Evolutionary conservation across 53 echinoderm and acorn worm species (phyloP).

Genomic region (Apostichopus leukothele): DNA sequence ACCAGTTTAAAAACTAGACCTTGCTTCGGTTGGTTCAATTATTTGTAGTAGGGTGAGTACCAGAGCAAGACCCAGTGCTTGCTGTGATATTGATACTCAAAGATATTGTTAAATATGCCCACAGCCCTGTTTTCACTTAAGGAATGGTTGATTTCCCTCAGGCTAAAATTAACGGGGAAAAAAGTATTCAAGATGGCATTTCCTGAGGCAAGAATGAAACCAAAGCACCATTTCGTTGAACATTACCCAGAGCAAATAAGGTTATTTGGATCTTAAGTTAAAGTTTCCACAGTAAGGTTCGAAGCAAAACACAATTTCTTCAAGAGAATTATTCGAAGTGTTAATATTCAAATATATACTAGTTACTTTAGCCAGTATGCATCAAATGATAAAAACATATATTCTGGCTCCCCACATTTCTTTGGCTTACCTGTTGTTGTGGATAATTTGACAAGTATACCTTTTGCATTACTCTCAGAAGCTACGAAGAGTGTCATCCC

Average conservation of each 20-base stretch:
- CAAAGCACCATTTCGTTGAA: conserved; percentile 21
- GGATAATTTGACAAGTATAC: conserved; percentile 13
- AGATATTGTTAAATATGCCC: not conserved
- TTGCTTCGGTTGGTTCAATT: conserved; percentile 9
- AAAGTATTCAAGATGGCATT: not conserved
- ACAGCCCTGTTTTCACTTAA: not conserved
- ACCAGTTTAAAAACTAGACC: conserved; percentile 27
- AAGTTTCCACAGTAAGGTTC: not conserved
- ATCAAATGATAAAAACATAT: conserved; percentile 15
- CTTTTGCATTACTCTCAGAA: conserved; percentile 1
- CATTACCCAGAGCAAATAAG: conserved; percentile 18
- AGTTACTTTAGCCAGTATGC: not conserved
- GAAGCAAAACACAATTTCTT: conserved; percentile 35
- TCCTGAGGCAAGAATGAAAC: conserved; percentile 17
- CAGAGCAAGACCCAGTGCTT: conserved; percentile 1
- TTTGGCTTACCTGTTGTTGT: conserved; percentile 18
- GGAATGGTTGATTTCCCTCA: not conserved
- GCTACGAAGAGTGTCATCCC: not conserved
- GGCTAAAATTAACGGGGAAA: not conserved
- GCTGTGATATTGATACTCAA: not conserved
- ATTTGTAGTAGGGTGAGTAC: not conserved
- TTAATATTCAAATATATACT: conserved; percentile 18
- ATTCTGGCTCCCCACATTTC: conserved; percentile 10
- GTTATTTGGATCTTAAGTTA: conserved; percentile 8
- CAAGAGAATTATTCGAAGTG: conserved; percentile 9